Base-by-base conservation (phyloP, 2,113 vertebrate genomes). In the Dromaius novaehollandiae region DNA sequence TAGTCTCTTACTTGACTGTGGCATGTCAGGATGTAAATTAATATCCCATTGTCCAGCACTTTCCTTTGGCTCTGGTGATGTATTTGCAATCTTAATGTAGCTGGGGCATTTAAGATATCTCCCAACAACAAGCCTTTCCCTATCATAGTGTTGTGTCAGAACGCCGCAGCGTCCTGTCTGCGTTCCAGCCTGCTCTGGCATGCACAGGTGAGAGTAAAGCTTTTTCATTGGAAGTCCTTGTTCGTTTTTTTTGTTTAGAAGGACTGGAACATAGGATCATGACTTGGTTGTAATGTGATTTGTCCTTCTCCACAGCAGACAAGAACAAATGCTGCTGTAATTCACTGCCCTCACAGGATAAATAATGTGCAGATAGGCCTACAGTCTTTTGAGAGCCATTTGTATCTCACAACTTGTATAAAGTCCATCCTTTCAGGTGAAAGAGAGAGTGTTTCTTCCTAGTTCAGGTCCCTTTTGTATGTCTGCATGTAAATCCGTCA, bases 131-230 rank as follows among this genome's bases (percentile, higher is more conserved):
- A 66, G 28, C 44, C 28, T 63, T 48, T 8, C 70, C 42, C 63
- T 56, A 21, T 25, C 5, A 0, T 11, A 58, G 80, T 50, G 11
- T 71, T 6, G 0, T 74, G 61, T 2, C 84, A 71, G 48, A 42
- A 61, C 38, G 68, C 68, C 1, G 2, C 3, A 15, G 40, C 86
- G 90, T 77, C 73, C 46, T 2, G 8, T 4, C 44, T 58, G 69
- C 16, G 6, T 63, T 36, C 75, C 75, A 93, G 85, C 88, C 89
- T 91, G 89, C 89, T 89, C 85, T 77, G 90, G 80, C 87, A 63
- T 5, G 81, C 36, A 40, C 26, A 38, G 90, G 70, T 84, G 88
- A 79, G 66, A 61, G 68, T 11, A 53, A 85, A 89, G 71, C 50
- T 20, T 66, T 61, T 92, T 24, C 66, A 34, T 19, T 58, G 69